A percentile compares a stretch with the other conserved stretches of the same genome.
phyloP scores from a whole-genome alignment of 2,888 invertebrate species.

The Dendrolimus pini region DNA sequence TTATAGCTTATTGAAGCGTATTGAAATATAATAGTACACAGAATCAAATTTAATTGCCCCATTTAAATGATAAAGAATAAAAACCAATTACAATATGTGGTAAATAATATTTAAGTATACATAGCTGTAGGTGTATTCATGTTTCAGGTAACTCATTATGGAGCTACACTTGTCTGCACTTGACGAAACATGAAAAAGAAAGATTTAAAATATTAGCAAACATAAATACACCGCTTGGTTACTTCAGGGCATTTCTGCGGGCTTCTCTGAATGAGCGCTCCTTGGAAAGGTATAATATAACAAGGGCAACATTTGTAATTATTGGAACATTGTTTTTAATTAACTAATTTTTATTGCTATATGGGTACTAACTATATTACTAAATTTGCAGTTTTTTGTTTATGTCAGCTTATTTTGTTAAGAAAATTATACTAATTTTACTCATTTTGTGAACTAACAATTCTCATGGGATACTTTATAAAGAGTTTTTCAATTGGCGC shows the following conservation, averaged over 20 bases:
- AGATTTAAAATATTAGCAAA: constrained; percentile 82
- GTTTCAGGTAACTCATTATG: constrained; percentile 80
- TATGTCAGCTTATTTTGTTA: too few species aligned
- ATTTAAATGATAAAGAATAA: too few species aligned
- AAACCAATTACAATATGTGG: neutral
- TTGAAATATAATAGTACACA: neutral
- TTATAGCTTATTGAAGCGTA: too few species aligned
- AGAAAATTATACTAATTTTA: too few species aligned
- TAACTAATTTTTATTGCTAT: too few species aligned
- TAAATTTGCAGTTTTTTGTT: too few species aligned
- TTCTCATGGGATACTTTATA: too few species aligned
- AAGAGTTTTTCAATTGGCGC: too few species aligned
- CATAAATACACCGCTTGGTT: constrained; percentile 79
- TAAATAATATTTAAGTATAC: neutral
- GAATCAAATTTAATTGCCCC: neutral
- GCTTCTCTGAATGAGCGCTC: constrained; percentile 94
- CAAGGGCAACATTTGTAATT: constrained; percentile 4
- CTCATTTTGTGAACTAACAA: too few species aligned
- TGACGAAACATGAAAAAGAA: constrained; percentile 92
- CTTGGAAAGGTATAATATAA: constrained; percentile 77
- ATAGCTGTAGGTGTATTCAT: neutral
- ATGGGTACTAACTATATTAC: too few species aligned
- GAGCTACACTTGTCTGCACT: constrained; percentile 86
- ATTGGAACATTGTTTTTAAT: too few species aligned
- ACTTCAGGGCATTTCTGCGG: constrained; percentile 92